phyloP scores from a whole-genome alignment of 2,113 vertebrate species.

The Phrynosoma platyrhinos region DNA sequence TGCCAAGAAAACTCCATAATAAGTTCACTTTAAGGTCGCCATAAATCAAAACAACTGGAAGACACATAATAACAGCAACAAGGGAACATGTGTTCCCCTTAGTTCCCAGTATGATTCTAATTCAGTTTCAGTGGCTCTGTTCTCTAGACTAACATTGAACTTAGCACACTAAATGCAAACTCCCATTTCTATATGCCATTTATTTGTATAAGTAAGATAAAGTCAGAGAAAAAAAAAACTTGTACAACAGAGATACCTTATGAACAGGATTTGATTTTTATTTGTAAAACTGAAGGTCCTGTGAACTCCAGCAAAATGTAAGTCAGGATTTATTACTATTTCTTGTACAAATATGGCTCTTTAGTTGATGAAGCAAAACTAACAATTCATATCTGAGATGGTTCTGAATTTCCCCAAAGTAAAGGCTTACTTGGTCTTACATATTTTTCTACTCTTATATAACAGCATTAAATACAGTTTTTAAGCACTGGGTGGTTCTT shows the following conservation, averaged over 20 bases:
- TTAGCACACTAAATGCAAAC: background rate
- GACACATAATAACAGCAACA: no score
- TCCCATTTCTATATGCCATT: no score
- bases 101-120: background rate
- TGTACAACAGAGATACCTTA: background rate
- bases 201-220: background rate
- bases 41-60: no score
- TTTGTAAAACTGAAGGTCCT: background rate
- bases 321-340: background rate
- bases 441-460: background rate
- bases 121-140: background rate
- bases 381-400: background rate
- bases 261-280: background rate
- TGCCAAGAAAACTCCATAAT: no score
- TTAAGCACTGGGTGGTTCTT: background rate
- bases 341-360: background rate
- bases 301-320: background rate
- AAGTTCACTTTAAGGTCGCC: no score
- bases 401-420: background rate
- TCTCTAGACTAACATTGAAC: background rate
- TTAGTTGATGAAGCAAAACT: background rate
- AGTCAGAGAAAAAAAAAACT: background rate
- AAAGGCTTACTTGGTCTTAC: background rate
- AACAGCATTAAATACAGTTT: background rate
- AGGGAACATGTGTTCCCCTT: no score